Evolutionary conservation across 2,888 invertebrate genomes (phyloP).

Genomic region (Hoplodrina ambigua): DNA sequence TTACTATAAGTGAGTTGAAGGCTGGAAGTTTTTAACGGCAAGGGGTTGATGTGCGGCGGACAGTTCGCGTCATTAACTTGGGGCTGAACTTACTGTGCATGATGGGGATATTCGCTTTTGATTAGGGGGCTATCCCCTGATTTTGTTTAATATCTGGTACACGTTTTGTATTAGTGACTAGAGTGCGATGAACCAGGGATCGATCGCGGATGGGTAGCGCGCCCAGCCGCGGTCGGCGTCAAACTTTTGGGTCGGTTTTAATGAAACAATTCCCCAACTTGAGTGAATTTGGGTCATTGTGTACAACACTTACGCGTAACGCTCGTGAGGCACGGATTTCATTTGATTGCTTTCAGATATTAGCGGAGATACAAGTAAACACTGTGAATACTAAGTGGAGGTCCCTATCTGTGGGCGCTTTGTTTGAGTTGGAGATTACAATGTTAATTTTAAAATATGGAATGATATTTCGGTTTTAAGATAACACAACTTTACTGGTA

Average conservation of each 20-base stretch:
- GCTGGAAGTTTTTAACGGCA: slow-evolving; percentile 85
- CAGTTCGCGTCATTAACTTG: slow-evolving; percentile 76
- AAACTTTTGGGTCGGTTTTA: slow-evolving; percentile 87
- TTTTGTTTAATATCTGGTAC: slow-evolving; percentile 73
- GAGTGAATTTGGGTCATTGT: slow-evolving; percentile 84
- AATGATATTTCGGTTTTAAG: slow-evolving; percentile 17
- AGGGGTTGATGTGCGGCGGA: slow-evolving; percentile 80
- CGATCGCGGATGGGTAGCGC: slow-evolving; percentile 79
- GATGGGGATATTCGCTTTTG: slow-evolving; percentile 77
- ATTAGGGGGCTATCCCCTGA: slow-evolving; percentile 70
- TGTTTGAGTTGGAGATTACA: slow-evolving; percentile 46
- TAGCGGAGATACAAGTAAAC: slow-evolving; percentile 62
- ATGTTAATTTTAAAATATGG: slow-evolving; percentile 45
- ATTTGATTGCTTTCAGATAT: slow-evolving; percentile 70
- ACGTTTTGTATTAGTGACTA: slow-evolving; percentile 73
- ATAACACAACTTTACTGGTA: slow-evolving; percentile 23
- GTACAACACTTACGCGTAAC: slow-evolving; percentile 77
- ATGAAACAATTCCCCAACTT: slow-evolving; percentile 86
- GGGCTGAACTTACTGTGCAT: slow-evolving; percentile 69
- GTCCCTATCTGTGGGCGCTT: slow-evolving; percentile 47
- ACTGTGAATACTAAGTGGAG: slow-evolving; percentile 60
- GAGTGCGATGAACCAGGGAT: slow-evolving; percentile 84
- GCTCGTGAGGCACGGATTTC: slow-evolving; percentile 69
- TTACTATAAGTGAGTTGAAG: slow-evolving; percentile 89
- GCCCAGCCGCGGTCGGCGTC: slow-evolving; percentile 76